Base-by-base conservation (phyloP, 1,140 invertebrate genomes). In the Palaemon carinicauda region DNA sequence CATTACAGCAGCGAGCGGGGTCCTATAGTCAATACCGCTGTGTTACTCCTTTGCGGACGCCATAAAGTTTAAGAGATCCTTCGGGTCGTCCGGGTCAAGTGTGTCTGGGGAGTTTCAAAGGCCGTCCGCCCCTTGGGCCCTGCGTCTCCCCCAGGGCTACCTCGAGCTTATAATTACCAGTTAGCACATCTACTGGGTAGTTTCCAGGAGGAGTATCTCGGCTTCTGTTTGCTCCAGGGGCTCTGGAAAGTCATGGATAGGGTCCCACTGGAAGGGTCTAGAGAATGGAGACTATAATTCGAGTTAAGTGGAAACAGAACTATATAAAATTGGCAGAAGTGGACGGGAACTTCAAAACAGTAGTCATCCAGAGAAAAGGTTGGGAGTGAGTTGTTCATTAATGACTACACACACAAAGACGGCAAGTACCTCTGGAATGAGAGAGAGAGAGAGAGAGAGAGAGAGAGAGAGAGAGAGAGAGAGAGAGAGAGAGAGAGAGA, bases 71-170 rank as follows among this genome's bases (percentile, higher is more conserved):
- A 27, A 24, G 65, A 65, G 52, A n/a, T 69, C 29, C 80, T 80
- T n/a, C 80, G 52, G 80, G 80, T 82, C 80, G 65, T 27, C 15
- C 41, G 33, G 80, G 80, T 82, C 80, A 82, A 82, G 65, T 82
- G 80, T 73, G 80, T 54, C 80, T 82, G 51, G 65, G 19, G 50
- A n/a, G 24, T 24, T 50, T 82, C 80, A 82, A 82, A 82, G 80
- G 80, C 21, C 65, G 33, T 69, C 80, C 65, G 50, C 80, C 69
- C 12, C 41, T 41, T 7, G 41, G 41, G 41, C 12, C 41, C 41
- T 41, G 41, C 41, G 7, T 41, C 41, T 12, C 33, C 24, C 41
- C 51, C 80, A 31, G 33, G 31, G n/a, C 80, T 71, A n/a, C 78
- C 78, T 56, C 52, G 33, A 80, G 78, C 52, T 56, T 73, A 73